Evolutionary conservation across 2,797 vertebrate species (phyloP), one percentile per base, ranked within the genome.

Genomic region (Hippoglossus hippoglossus): DNA sequence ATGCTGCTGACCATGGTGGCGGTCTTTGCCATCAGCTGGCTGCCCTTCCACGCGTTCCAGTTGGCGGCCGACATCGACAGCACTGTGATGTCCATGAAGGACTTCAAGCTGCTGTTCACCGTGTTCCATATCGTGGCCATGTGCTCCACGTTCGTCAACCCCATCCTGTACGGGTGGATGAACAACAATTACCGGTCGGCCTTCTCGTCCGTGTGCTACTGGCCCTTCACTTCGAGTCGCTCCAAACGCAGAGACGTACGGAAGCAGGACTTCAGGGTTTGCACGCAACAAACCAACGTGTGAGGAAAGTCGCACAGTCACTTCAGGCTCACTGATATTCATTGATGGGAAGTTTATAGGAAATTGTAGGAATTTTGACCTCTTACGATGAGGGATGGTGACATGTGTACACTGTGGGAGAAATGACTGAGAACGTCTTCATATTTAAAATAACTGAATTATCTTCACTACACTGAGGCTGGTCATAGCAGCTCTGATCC

Each of bases 161-260:
- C 98, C 18, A 95, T 99, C 50, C 95, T 99, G 46, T 99, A 99
- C 0, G 97, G 98, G 53, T 99, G 98, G 98, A 97, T 99, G 98
- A 99, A 99, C 87, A 96, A 88, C 85, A 99, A 97, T 93, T 99
- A 97, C 88, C 93, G 96, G 78, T 93, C 87, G 9, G 97, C 97
- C 9, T 99, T 99, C 85, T 79, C 97, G 47, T 96, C 96, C 0
- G 96, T 96, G 61, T 97, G 96, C 0, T 92, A 93, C 26, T 86
- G 91, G 56, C 64, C 85, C 6, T 81, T 82, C 44, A 56, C 65
- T 0, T 12, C 9, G 1, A 73, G 70, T 31, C 52, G 62, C 52
- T 55, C 70, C 13, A 56, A 75, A 46, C 71, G 50, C 64, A 79
- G 83, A 67, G 65, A 83, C 28, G 57, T 63, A 0, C 66, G 80